A percentile compares a stretch with the other conserved stretches of the same genome.
These are phyloP conservation scores for Recurvirostra avosetta DNA, from an alignment of 2,113 vertebrate species.

Conservation along the genomic window DNA sequence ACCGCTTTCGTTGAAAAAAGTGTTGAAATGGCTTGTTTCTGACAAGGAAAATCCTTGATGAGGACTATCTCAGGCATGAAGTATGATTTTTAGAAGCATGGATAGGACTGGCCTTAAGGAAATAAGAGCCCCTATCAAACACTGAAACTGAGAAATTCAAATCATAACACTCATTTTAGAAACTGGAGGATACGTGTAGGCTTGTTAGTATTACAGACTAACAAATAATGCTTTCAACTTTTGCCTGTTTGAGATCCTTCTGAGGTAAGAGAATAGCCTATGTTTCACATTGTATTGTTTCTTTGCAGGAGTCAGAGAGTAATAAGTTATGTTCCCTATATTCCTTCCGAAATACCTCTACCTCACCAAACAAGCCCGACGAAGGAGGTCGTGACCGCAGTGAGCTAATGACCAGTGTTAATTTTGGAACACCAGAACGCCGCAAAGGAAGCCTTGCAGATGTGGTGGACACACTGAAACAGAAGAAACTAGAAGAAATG, in stretches of 20 bases:
- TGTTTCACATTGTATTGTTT: constrained; percentile 58
- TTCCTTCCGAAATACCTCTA: constrained; percentile 99
- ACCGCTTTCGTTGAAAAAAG: not conserved
- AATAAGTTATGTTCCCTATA: constrained; percentile 99
- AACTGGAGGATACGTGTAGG: not conserved
- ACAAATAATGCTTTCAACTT: not conserved
- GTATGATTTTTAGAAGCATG: not conserved
- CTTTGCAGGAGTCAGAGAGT: constrained; percentile 95
- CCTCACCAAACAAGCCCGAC: constrained; percentile 98
- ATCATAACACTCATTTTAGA: not conserved
- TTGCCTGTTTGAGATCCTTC: not conserved
- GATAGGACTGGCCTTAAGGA: not conserved
- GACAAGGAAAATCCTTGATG: not conserved
- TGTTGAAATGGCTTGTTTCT: not conserved
- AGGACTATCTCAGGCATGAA: not conserved
- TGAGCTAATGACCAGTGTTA: constrained; percentile 93
- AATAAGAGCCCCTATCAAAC: not conserved
- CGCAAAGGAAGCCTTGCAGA: constrained; percentile 99
- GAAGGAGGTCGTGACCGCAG: constrained; percentile 95
- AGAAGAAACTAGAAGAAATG: constrained; percentile 99
- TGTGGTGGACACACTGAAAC: constrained; percentile 98
- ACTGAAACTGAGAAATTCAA: not conserved
- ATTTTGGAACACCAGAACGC: constrained; percentile 95
- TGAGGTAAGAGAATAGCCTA: not conserved
- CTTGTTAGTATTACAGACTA: not conserved